These are phyloP conservation scores for Centropyge bicolor DNA, from an alignment of 2,797 vertebrate species.

Conservation along the genomic window DNA sequence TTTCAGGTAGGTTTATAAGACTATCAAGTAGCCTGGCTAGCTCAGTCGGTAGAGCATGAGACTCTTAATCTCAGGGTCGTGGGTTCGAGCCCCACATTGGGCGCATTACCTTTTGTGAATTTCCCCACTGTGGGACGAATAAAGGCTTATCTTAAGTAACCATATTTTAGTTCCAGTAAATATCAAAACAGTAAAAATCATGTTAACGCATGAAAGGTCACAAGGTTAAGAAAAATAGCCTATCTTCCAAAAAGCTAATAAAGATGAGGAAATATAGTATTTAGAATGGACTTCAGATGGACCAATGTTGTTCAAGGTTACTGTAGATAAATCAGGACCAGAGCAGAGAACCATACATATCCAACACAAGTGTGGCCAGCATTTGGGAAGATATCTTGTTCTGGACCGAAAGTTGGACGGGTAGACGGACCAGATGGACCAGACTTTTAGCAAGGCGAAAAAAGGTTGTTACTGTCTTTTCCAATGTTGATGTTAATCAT, in stretches of 20 bases:
- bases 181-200: not conserved
- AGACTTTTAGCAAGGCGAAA: not conserved
- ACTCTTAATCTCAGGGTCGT: conserved; percentile 84
- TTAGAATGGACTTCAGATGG: not conserved
- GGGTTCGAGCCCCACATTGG: conserved; percentile 83
- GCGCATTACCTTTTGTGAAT: no score
- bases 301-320: not conserved
- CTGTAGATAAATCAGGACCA: not conserved
- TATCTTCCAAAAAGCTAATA: not conserved
- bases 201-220: no score
- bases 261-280: not conserved
- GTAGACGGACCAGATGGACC: conserved; percentile 15
- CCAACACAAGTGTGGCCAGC: not conserved
- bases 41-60: conserved; percentile 80
- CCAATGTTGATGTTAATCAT: conserved; percentile 2
- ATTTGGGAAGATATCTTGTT: conserved; percentile 8
- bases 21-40: conserved; percentile 77
- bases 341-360: not conserved
- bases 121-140: no score
- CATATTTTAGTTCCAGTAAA: not conserved
- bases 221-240: not conserved
- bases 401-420: conserved; percentile 2
- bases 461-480: conserved; percentile 15
- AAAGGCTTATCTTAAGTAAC: no score
- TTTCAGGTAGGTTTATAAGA: no score